phyloP scores from a whole-genome alignment of 2,113 vertebrate genomes.

The Natator depressus region DNA sequence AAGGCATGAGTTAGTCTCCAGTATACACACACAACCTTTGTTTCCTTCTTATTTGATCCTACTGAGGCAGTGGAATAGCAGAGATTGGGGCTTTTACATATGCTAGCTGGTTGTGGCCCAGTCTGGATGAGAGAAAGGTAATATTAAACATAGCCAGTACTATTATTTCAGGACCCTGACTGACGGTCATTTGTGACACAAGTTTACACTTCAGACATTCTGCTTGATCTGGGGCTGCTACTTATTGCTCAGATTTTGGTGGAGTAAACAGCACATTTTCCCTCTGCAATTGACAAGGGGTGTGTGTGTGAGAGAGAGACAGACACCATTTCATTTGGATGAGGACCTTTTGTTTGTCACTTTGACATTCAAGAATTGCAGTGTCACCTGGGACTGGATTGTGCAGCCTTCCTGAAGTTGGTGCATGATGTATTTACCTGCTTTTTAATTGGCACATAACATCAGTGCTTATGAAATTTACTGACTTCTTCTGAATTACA shows the following conservation, averaged over 20 bases:
- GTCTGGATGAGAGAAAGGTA: background rate
- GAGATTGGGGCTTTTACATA: background rate
- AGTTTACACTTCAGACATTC: background rate
- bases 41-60: background rate
- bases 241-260: background rate
- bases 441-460: background rate
- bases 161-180: background rate
- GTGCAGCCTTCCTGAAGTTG: background rate
- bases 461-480: background rate
- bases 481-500: background rate
- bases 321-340: background rate
- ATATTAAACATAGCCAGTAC: background rate
- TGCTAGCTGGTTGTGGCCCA: background rate
- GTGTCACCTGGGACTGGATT: background rate
- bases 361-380: background rate
- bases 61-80: background rate
- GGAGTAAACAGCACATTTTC: background rate
- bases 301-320: background rate
- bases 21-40: background rate
- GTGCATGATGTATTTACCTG: background rate
- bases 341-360: background rate
- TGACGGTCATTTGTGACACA: background rate
- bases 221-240: background rate
- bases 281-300: background rate
- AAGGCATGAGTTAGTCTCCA: background rate